Evolutionary conservation across 2,113 vertebrate species (phyloP).

Genomic region (Uria lomvia): DNA sequence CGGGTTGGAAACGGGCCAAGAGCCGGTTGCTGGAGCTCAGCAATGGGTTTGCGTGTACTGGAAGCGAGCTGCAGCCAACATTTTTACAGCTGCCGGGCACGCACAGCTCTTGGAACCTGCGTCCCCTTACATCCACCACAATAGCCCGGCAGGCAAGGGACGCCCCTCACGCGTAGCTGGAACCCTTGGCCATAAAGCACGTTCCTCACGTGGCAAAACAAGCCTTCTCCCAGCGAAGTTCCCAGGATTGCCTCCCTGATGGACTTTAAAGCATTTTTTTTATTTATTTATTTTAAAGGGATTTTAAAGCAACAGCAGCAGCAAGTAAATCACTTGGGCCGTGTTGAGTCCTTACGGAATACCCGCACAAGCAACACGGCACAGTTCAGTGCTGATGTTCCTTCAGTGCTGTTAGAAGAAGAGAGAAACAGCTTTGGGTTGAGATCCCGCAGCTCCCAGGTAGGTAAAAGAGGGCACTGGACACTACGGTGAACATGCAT

Average conservation of each 20-base stretch:
- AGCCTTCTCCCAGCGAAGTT: not conserved
- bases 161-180: not conserved
- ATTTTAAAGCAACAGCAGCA: not conserved
- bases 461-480: not conserved
- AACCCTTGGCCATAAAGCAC: not conserved
- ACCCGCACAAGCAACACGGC: not conserved
- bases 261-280: too few species aligned
- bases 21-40: not conserved
- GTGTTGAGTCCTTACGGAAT: rapidly evolving
- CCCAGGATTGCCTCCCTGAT: not conserved
- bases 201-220: not conserved
- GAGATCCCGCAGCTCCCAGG: not conserved
- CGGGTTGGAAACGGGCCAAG: not conserved
- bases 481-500: not conserved
- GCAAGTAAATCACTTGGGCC: not conserved
- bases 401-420: not conserved
- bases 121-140: not conserved
- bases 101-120: not conserved
- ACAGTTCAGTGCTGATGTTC: not conserved
- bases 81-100: not conserved
- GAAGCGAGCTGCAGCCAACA: not conserved
- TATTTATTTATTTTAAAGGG: too few species aligned
- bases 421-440: not conserved
- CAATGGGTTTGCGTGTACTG: not conserved
- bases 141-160: rapidly evolving